A percentile compares a stretch with the other conserved stretches of the same genome.
These are phyloP conservation scores for Noctua comes DNA, from an alignment of 2,888 invertebrate genomes.

Conservation along the genomic window DNA sequence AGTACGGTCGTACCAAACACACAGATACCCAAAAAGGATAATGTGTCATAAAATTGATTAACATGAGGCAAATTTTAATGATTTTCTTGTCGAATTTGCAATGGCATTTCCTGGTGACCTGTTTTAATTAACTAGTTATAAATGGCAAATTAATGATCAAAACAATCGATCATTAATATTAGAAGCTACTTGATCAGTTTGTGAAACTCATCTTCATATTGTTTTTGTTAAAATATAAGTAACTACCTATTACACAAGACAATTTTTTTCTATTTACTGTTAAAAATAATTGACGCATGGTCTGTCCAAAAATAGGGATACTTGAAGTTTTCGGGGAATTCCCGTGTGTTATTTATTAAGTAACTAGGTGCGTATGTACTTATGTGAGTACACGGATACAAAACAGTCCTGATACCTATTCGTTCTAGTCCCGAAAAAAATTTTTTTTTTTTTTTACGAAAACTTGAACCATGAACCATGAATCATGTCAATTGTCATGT, in stretches of 20 bases:
- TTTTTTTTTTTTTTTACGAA: too few species aligned
- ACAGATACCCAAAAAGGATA: not conserved
- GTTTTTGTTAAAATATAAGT: slow-evolving; percentile 10
- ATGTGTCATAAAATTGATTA: not conserved
- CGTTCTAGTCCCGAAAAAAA: not conserved
- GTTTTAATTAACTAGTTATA: slow-evolving; percentile 25
- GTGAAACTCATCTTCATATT: slow-evolving; percentile 3
- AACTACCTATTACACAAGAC: not conserved
- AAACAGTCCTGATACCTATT: not conserved
- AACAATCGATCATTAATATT: not conserved
- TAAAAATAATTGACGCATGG: not conserved
- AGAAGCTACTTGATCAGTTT: slow-evolving; percentile 13
- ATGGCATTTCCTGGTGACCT: slow-evolving; percentile 23
- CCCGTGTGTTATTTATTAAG: not conserved
- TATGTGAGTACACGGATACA: not conserved
- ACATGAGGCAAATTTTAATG: slow-evolving; percentile 30
- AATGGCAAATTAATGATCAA: slow-evolving; percentile 26
- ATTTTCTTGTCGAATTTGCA: slow-evolving; percentile 41
- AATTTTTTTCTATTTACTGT: not conserved
- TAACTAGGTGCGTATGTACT: not conserved
- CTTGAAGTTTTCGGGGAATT: not conserved
- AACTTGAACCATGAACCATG: not conserved
- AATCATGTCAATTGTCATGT: not conserved
- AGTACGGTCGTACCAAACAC: not conserved
- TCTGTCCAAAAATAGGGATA: not conserved